phyloP scores from a whole-genome alignment of 2,888 invertebrate species.

The Himalopsyche kuldschensis region DNA sequence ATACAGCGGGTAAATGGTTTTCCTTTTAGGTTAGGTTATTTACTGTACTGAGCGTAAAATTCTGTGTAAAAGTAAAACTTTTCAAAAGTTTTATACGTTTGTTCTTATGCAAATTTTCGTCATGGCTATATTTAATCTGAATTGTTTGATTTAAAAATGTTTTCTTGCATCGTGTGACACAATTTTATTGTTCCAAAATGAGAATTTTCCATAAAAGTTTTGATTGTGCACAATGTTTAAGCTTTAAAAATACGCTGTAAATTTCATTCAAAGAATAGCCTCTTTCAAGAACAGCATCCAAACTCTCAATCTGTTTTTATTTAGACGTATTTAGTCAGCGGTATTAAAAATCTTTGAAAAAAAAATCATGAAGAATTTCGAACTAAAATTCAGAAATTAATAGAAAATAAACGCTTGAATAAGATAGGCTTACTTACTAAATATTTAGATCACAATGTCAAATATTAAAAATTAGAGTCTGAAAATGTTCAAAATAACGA shows the following conservation, averaged over 20 bases:
- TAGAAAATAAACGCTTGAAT: too few relatives aligned
- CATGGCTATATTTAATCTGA: background rate
- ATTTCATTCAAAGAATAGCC: too few relatives aligned
- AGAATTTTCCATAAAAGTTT: background rate
- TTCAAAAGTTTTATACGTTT: background rate
- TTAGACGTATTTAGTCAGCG: too few relatives aligned
- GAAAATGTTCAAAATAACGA: too few relatives aligned
- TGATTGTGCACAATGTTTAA: background rate
- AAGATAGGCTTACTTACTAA: too few relatives aligned
- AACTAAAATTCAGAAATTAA: too few relatives aligned
- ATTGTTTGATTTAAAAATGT: background rate
- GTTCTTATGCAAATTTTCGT: background rate
- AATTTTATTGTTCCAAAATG: background rate
- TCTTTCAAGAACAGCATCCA: too few relatives aligned
- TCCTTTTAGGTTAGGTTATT: background rate
- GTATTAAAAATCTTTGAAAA: too few relatives aligned
- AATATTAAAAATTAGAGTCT: too few relatives aligned
- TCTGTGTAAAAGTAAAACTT: background rate
- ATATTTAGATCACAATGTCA: too few relatives aligned
- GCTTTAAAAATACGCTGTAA: background rate
- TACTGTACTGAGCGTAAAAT: background rate
- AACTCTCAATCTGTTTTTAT: too few relatives aligned
- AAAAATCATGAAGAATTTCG: too few relatives aligned
- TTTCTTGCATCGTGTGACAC: background rate
- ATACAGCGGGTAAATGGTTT: background rate